Percentiles rank a stretch among this genome's conserved stretches.
Conservation (phyloP, 2,888 invertebrate species). For the Diaperis boleti region DNA sequence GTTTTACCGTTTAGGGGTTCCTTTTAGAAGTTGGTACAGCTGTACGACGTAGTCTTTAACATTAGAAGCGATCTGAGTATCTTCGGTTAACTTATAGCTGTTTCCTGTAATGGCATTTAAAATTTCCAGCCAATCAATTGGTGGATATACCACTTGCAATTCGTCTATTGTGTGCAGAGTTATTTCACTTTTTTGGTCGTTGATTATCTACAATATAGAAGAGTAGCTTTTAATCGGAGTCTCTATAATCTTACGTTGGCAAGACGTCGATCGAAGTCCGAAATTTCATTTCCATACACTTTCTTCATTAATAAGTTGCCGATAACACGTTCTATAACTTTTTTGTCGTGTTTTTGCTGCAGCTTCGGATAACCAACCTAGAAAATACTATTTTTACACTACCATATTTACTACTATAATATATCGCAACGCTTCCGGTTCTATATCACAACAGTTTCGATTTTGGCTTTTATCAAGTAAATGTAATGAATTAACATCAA, state of each 20-base stretch:
- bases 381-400: no score
- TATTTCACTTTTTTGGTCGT: background rate
- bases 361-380: constrained; percentile 3
- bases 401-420: no score
- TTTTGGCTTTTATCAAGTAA: no score
- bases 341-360: background rate
- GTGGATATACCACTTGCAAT: constrained; percentile 21
- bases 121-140: constrained; percentile 27
- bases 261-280: background rate
- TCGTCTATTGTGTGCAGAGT: constrained; percentile 5
- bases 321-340: background rate
- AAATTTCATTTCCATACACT: background rate
- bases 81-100: constrained; percentile 18
- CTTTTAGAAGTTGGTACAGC: constrained; percentile 40
- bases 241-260: background rate
- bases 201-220: background rate
- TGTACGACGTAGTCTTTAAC: constrained; percentile 40
- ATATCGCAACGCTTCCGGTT: no score
- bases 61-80: constrained; percentile 37
- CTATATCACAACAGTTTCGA: no score
- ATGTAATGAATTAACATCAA: no score
- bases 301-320: background rate
- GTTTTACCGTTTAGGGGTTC: constrained; percentile 42
- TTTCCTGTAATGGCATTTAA: constrained; percentile 29
- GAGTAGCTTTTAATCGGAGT: background rate